Percentiles rank a stretch among this genome's conserved stretches.
Conservation (phyloP, 2,888 invertebrate genomes). For the Dichetophora obliterata region DNA sequence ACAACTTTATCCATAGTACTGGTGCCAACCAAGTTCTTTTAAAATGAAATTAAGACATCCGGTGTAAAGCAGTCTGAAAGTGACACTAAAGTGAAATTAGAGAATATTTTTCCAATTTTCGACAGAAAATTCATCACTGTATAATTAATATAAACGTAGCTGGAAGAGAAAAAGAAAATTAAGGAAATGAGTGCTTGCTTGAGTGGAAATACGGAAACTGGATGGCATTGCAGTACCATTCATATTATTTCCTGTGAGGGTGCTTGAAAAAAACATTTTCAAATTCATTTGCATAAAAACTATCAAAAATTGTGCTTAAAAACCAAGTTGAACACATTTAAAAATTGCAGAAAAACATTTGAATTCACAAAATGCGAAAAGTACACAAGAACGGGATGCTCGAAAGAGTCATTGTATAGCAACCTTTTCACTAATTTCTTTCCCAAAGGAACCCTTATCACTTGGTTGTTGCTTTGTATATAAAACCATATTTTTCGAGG, state of each 20-base stretch:
- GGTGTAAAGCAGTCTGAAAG: slow-evolving; percentile 21
- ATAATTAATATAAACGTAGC: slow-evolving; percentile 16
- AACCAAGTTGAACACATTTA: not conserved
- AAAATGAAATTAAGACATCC: slow-evolving; percentile 28
- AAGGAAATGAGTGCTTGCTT: slow-evolving; percentile 14
- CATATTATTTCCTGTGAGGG: slow-evolving; percentile 8
- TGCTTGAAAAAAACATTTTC: not conserved
- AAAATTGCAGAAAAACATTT: not conserved
- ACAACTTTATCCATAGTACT: not conserved
- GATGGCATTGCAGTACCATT: not conserved
- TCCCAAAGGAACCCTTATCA: not conserved
- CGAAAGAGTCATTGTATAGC: not conserved
- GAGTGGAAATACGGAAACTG: slow-evolving; percentile 26
- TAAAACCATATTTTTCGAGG: too few species aligned
- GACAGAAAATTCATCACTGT: slow-evolving; percentile 24
- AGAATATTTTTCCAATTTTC: slow-evolving; percentile 29
- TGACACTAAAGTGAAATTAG: slow-evolving; percentile 37
- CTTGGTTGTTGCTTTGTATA: not conserved
- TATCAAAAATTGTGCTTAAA: not conserved
- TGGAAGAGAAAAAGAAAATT: not conserved
- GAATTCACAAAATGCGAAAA: not conserved
- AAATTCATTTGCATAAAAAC: slow-evolving; percentile 3
- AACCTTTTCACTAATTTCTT: not conserved
- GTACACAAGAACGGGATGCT: not conserved
- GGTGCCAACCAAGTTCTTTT: not conserved